Evolutionary conservation across 2,113 vertebrate species (phyloP), one percentile per base, ranked within the genome.

Genomic region (Pan paniscus): DNA sequence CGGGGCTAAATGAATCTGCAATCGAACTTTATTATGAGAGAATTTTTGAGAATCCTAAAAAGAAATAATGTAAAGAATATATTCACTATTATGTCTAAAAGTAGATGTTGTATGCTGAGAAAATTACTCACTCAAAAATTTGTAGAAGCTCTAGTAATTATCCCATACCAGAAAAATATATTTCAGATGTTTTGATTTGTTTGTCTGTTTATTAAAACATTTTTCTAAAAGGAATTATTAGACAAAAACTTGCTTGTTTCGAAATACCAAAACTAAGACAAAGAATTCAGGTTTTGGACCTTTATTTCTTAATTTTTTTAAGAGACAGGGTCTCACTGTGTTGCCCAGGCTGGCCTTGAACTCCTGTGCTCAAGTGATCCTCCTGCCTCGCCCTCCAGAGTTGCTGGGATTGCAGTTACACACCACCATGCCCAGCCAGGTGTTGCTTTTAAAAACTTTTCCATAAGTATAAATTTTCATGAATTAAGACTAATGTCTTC

Each of bases 61-160:
- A n/a, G 8, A 67, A 79, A 10, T 87, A 89, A 72, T 52, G 70
- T 73, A 48, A 48, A 91, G 4, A 95, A 67, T 35, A 59, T 8
- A 12, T 83, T 70, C 20, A 55, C 1, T 79, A 35, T 43, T 80
- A 16, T 89, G 91, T 79, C 38, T 72, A 38, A 96, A 81, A 79
- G n/a, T 70, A 72, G 40, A 57, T 55, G 0, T 18, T 3, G 14
- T 90, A 17, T 79, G 14, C 23, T 95, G 40, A 94, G 30, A 87
- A 94, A 93, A 82, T 80, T 79, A 86, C 70, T 80, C 10, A 76
- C 4, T 59, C 12, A 86, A 18, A 97, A 86, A 95, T n/a, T 89
- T 14, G 2, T 70, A 76, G n/a, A 3, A 64, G 67, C 16, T 32
- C 8, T 83, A 61, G 5, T 57, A 79, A 48, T 93, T 20, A 89